Conservation (phyloP, 2,888 invertebrate species). For the Temnothorax rugatulus region DNA sequence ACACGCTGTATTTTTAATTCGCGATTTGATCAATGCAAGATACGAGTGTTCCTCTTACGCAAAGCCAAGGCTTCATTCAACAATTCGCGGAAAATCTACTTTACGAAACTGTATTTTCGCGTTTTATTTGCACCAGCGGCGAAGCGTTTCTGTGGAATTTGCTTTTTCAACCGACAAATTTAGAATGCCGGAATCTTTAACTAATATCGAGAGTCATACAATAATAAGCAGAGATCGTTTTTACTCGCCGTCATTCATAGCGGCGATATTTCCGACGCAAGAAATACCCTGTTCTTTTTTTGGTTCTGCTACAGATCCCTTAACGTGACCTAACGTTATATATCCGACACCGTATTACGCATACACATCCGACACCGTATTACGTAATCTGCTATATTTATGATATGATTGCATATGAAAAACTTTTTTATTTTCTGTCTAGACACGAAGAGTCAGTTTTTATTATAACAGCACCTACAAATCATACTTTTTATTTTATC, state of each 20-base stretch:
- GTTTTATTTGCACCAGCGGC: not conserved
- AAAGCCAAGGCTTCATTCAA: conserved; percentile 50
- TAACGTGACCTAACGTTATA: not conserved
- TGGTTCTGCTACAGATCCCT: not conserved
- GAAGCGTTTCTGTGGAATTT: conserved; percentile 46
- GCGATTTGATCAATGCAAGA: conserved; percentile 52
- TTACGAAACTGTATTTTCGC: conserved; percentile 43
- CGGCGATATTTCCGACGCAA: conserved; percentile 51
- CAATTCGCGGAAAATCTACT: conserved; percentile 39
- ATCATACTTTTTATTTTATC: not conserved
- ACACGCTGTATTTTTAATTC: conserved; percentile 45
- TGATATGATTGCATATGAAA: not conserved
- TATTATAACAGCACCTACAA: not conserved
- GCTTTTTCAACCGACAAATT: conserved; percentile 43
- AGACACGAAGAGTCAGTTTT: not conserved
- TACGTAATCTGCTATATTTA: conserved; percentile 18
- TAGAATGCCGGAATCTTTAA: conserved; percentile 37
- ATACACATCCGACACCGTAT: not conserved
- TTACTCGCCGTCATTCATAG: conserved; percentile 32
- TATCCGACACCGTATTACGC: not conserved
- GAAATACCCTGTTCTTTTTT: conserved; percentile 9
- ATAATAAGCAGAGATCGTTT: conserved; percentile 58
- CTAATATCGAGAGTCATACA: not conserved
- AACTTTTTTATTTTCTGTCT: not conserved
- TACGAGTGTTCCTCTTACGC: conserved; percentile 38